Evolutionary conservation across 2,797 vertebrate genomes (phyloP).

Genomic region (Xyrichtys novacula): DNA sequence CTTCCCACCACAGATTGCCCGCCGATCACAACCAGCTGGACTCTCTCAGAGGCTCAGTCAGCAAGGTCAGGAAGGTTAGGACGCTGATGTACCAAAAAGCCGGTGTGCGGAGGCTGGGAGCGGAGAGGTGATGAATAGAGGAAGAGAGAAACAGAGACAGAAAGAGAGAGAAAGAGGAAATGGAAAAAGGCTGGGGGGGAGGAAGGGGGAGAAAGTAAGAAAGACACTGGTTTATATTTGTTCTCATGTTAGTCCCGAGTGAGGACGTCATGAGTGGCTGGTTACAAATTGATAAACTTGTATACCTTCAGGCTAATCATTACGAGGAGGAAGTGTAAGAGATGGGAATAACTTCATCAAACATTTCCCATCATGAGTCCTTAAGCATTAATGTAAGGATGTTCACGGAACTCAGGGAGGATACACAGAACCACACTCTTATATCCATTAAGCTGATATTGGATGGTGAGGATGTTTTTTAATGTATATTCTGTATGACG

Average conservation of each 20-base stretch:
- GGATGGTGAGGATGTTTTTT: too few species aligned
- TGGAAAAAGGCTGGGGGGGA: neutral
- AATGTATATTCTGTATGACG: too few species aligned
- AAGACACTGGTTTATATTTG: slow-evolving; percentile 40
- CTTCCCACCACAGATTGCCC: slow-evolving; percentile 43
- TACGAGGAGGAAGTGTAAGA: neutral
- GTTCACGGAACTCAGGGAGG: neutral
- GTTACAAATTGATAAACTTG: slow-evolving; percentile 47
- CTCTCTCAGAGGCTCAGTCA: slow-evolving; percentile 64
- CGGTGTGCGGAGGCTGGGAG: slow-evolving; percentile 52
- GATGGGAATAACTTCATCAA: neutral
- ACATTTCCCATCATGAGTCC: neutral
- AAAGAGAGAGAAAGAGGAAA: neutral
- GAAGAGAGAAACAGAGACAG: slow-evolving; percentile 25
- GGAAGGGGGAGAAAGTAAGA: neutral
- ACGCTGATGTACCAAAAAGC: slow-evolving; percentile 70
- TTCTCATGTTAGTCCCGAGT: slow-evolving; percentile 43
- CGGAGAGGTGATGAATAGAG: slow-evolving; percentile 50
- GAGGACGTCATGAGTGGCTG: slow-evolving; percentile 41
- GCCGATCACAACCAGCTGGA: slow-evolving; percentile 54
- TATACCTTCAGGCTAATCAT: slow-evolving; percentile 3
- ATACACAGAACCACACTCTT: too few species aligned
- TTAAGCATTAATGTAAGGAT: neutral
- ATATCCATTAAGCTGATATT: too few species aligned
- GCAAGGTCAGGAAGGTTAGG: slow-evolving; percentile 65